A percentile compares a stretch with the other conserved stretches of the same genome.
Conservation (phyloP, 2,888 invertebrate species). For the Dinocampus coccinellae region DNA sequence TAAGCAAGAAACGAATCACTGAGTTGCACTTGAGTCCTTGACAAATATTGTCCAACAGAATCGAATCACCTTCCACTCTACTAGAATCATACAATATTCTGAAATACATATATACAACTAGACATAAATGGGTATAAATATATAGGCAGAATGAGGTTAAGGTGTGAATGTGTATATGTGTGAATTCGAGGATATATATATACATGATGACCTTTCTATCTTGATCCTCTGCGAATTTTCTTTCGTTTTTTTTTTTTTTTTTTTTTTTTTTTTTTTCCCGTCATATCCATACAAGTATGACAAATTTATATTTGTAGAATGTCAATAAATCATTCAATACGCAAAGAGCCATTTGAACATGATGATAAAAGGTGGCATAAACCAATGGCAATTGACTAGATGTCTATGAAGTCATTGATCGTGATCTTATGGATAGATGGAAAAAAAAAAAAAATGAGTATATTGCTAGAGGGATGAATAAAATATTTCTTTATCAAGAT, state of each 20-base stretch:
- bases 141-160: neutral
- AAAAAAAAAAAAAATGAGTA: neutral
- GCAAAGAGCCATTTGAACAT: slow-evolving; percentile 23
- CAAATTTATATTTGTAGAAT: neutral
- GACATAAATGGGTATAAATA: neutral
- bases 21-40: slow-evolving; percentile 34
- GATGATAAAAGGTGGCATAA: slow-evolving; percentile 9
- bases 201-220: neutral
- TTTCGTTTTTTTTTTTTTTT: too few species aligned
- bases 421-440: neutral
- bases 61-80: slow-evolving; percentile 40
- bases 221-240: too few species aligned
- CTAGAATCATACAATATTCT: neutral
- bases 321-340: slow-evolving; percentile 30
- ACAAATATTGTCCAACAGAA: slow-evolving; percentile 46
- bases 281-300: slow-evolving; percentile 14
- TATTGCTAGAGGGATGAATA: neutral
- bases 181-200: too few species aligned
- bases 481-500: slow-evolving; percentile 4
- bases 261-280: neutral
- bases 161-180: neutral
- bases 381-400: slow-evolving; percentile 21
- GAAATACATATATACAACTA: neutral
- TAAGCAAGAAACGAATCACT: slow-evolving; percentile 37
- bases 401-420: neutral